phyloP scores from a whole-genome alignment of 2,113 vertebrate species.

The Paraplagusia blochii region DNA sequence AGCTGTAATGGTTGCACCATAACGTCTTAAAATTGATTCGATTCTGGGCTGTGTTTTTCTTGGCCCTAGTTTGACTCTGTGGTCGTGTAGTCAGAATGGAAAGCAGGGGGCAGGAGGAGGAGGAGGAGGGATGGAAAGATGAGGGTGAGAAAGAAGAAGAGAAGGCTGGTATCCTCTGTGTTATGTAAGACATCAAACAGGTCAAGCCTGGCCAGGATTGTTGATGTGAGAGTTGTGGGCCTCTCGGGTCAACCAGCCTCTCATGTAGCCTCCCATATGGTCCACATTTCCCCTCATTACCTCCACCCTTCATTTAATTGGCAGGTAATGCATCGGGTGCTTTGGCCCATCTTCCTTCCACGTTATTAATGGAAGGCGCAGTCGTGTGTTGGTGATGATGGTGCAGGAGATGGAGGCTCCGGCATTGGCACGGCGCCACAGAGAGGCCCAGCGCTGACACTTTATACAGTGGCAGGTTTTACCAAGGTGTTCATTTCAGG shows the following conservation, averaged over 20 bases:
- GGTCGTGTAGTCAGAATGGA: constrained; percentile 59
- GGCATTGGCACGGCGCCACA: constrained; percentile 63
- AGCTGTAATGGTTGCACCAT: constrained; percentile 55
- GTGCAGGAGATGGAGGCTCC: constrained; percentile 35
- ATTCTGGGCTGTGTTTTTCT: constrained; percentile 69
- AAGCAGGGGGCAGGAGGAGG: constrained; percentile 38
- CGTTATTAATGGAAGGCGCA: constrained; percentile 61
- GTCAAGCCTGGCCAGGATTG: constrained; percentile 57
- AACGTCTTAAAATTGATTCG: constrained; percentile 65
- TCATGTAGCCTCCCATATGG: constrained; percentile 73
- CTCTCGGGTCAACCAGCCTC: constrained; percentile 71
- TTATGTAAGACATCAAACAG: constrained; percentile 74
- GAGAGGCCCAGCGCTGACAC: constrained; percentile 69
- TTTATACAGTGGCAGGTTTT: constrained; percentile 78
- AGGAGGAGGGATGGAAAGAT: constrained; percentile 18
- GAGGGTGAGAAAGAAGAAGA: constrained; percentile 32
- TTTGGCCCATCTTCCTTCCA: constrained; percentile 41
- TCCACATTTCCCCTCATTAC: constrained; percentile 57
- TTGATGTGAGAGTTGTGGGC: constrained; percentile 65
- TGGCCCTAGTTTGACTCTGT: constrained; percentile 53
- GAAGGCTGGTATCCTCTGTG: constrained; percentile 46
- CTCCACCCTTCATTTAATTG: constrained; percentile 66
- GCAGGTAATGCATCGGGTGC: constrained; percentile 74
- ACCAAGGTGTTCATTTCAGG: constrained; percentile 79
- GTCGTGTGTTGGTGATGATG: constrained; percentile 19